Evolutionary conservation across 2,113 vertebrate species (phyloP).

Genomic region (Xyliphius kryptos): DNA sequence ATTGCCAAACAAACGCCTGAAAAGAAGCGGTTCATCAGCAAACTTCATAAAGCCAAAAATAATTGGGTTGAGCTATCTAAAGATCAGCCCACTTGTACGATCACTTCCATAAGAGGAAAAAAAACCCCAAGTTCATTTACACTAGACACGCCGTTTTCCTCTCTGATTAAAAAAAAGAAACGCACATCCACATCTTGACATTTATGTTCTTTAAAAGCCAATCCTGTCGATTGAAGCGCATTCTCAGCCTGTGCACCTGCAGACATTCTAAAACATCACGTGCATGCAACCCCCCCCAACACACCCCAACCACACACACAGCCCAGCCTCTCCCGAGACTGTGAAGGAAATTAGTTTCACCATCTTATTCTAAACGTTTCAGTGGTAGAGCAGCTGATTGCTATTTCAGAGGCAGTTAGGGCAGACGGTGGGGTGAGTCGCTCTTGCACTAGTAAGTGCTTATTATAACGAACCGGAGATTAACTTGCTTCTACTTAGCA

Average conservation of each 20-base stretch:
- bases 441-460: slow-evolving; percentile 22
- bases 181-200: slow-evolving; percentile 37
- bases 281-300: too few relatives aligned
- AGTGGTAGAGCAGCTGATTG: slow-evolving; percentile 36
- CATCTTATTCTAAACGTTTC: slow-evolving; percentile 38
- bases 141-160: slow-evolving; percentile 7
- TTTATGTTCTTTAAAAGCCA: slow-evolving; percentile 38
- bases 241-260: slow-evolving; percentile 39
- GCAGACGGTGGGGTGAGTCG: slow-evolving; percentile 1
- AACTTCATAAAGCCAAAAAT: slow-evolving; percentile 38
- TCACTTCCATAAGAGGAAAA: slow-evolving; percentile 3
- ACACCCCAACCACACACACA: slow-evolving; percentile 7
- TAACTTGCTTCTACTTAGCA: slow-evolving; percentile 36
- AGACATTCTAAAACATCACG: slow-evolving; percentile 18
- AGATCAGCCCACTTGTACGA: slow-evolving; percentile 35
- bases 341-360: slow-evolving; percentile 40
- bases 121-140: too few relatives aligned
- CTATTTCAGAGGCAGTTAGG: slow-evolving; percentile 33
- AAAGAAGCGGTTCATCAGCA: slow-evolving; percentile 39
- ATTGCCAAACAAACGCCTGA: slow-evolving; percentile 35
- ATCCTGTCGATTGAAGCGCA: slow-evolving; percentile 26
- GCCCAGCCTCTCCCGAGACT: slow-evolving; percentile 25
- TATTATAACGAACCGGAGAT: slow-evolving; percentile 43
- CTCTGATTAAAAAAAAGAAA: slow-evolving; percentile 25
- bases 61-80: slow-evolving; percentile 15